Conservation (phyloP, 30 jellyfish, hydroid and myxozoan species). For the Hydractinia echinata region DNA sequence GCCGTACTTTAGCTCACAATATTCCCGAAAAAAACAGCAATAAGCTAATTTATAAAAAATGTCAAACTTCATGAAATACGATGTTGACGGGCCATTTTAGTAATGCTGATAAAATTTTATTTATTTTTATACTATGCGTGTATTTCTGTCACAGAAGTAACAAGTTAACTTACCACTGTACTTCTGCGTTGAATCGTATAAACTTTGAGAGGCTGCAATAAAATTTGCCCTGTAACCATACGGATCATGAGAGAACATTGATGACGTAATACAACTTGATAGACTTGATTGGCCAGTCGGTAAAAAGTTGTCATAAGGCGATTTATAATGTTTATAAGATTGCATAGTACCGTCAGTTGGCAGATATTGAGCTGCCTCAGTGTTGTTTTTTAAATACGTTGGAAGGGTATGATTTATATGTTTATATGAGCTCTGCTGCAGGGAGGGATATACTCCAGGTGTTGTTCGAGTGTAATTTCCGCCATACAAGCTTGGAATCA, state of each 20-base stretch:
- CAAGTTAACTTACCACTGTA: too few relatives aligned
- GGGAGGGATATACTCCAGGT: slow-evolving; percentile 1
- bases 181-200: too few relatives aligned
- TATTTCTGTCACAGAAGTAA: too few relatives aligned
- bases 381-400: background rate
- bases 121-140: too few relatives aligned
- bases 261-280: background rate
- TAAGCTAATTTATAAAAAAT: too few relatives aligned
- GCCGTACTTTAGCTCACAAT: too few relatives aligned
- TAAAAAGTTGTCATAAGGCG: slow-evolving; percentile 9
- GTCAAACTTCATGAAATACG: too few relatives aligned
- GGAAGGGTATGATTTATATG: background rate
- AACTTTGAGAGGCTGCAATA: background rate
- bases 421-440: background rate
- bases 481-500: background rate
- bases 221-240: background rate
- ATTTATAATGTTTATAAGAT: background rate
- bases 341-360: too few relatives aligned
- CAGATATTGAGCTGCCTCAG: too few relatives aligned
- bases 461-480: background rate
- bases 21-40: too few relatives aligned
- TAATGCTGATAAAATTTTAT: too few relatives aligned
- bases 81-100: too few relatives aligned
- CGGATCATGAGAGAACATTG: background rate
- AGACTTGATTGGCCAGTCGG: background rate